phyloP scores from a whole-genome alignment of 1,140 invertebrate genomes.

The Lepidurus apus region DNA sequence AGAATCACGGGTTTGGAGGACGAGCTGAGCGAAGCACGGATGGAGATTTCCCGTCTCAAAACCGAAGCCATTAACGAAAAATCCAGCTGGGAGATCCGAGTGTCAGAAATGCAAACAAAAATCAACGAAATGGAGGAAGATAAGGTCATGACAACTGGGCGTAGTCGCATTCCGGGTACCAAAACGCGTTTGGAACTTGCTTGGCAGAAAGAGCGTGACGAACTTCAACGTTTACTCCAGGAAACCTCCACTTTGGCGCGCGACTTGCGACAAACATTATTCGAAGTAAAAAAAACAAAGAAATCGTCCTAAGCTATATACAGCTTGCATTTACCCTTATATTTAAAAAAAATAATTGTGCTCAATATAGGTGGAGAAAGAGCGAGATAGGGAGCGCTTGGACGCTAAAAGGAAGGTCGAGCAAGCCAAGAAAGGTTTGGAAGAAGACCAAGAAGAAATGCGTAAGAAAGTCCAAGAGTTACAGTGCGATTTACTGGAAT shows the following conservation, averaged over 20 bases:
- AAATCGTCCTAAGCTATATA: not conserved
- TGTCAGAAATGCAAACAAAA: constrained; percentile 81
- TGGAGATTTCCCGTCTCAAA: constrained; percentile 76
- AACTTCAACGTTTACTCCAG: constrained; percentile 80
- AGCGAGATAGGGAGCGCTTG: constrained; percentile 78
- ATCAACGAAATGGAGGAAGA: constrained; percentile 90
- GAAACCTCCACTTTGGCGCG: constrained; percentile 85
- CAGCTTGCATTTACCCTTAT: constrained; percentile 33
- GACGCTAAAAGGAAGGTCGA: constrained; percentile 78
- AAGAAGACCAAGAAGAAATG: constrained; percentile 83
- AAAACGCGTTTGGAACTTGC: constrained; percentile 85
- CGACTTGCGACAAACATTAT: constrained; percentile 77
- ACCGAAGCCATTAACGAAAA: constrained; percentile 84
- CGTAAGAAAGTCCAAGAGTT: constrained; percentile 74
- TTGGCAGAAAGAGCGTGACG: constrained; percentile 91
- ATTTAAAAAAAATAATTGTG: constrained; percentile 32
- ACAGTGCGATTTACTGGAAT: constrained; percentile 78
- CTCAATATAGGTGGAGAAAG: constrained; percentile 64
- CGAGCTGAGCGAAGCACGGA: constrained; percentile 72
- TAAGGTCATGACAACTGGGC: constrained; percentile 60
- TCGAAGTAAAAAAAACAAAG: constrained; percentile 57
- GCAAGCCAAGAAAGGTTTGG: constrained; percentile 71
- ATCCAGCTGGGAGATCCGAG: constrained; percentile 77
- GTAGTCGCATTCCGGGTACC: constrained; percentile 66
- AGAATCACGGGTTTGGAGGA: constrained; percentile 80